Base-by-base conservation (phyloP, 2,888 invertebrate genomes). In the Cantharis rufa region DNA sequence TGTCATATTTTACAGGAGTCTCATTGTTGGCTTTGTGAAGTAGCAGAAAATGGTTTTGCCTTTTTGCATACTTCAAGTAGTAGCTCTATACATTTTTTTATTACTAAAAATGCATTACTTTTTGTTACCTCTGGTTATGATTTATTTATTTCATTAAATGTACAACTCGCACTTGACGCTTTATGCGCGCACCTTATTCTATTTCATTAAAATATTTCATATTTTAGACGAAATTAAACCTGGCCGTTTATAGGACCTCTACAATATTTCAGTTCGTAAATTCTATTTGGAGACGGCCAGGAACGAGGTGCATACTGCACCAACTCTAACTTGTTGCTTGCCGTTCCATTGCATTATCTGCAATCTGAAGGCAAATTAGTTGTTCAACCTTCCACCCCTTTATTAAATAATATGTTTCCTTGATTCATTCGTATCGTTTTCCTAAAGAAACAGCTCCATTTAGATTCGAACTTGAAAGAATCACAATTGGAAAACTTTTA, bases 1-100 rank as follows among this genome's bases (percentile, higher is more conserved):
- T 80, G 84, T 84, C 84, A 83, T 84, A 85, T 84, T 84, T 85
- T 84, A 83, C 84, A 81, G 81, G 80, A 81, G 81, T 77, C 70
- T 81, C 81, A 83, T 83, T 83, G 83, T 84, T 82, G 84, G 84
- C 81, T 83, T 80, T 66, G 15, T 15, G 16, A 66, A 66, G 64
- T 16, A 16, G 64, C 16, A 21, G 16, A 24, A 66, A 24, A 66
- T 24, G 64, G 16, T 66, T 66, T 66, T 66, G 64, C 64, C 64
- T 66, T 66, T 66, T 66, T 66, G 64, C 64, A 21, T 24, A 66
- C 64, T 66, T 16, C 16, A 24, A 66, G 18, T 66, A 66, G 18
- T 66, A 66, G 18, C 64, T 66, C 16, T 15, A 63, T 21, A 48
- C 48, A 48, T 48, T 48, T 48, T 48, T 48, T 48, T 48, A 48